Conservation (phyloP, 2,113 vertebrate species). For the Ptyas mucosa region DNA sequence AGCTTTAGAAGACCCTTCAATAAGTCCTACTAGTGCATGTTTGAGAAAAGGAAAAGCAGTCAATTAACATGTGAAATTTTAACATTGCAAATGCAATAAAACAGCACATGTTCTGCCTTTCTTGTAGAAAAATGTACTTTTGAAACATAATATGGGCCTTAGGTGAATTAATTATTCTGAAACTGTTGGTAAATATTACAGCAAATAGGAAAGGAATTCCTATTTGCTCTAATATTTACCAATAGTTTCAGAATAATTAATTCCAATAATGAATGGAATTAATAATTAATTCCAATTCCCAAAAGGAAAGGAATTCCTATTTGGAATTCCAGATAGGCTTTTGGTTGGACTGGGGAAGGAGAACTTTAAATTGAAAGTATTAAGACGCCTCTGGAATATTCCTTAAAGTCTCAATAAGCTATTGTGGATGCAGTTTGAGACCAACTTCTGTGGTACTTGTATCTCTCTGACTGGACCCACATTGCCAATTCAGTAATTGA, state of each 20-base stretch:
- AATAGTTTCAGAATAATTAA: too few relatives aligned
- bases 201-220: background rate
- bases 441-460: background rate
- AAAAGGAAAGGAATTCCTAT: background rate
- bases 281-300: background rate
- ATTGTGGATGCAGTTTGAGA: background rate
- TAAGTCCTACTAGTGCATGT: conserved; percentile 77
- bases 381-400: background rate
- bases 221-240: background rate
- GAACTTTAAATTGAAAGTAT: background rate
- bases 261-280: too few relatives aligned
- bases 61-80: conserved; percentile 50
- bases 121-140: conserved; percentile 7
- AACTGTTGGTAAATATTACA: background rate
- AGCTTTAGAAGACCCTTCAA: conserved; percentile 73
- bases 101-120: conserved; percentile 29
- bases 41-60: conserved; percentile 53
- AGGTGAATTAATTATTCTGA: background rate
- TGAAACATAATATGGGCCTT: background rate
- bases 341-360: background rate
- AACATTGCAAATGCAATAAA: conserved; percentile 1
- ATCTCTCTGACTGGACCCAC: background rate
- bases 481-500: background rate
- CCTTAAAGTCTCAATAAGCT: background rate
- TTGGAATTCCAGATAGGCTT: background rate